phyloP scores from a whole-genome alignment of 2,797 vertebrate species.

The Lagodon rhomboides region DNA sequence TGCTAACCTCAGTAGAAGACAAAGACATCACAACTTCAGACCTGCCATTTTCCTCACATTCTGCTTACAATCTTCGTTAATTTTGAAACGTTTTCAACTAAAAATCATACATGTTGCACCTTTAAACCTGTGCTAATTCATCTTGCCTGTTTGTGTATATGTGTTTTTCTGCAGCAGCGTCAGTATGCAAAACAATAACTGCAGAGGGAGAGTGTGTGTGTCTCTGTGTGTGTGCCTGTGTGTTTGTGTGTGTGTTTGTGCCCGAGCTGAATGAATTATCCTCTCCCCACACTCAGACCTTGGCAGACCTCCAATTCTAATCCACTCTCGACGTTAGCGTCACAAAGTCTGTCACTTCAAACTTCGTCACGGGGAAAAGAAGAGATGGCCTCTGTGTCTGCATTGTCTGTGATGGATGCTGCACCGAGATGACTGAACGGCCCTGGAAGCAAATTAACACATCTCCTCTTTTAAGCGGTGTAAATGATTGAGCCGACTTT shows the following conservation, averaged over 20 bases:
- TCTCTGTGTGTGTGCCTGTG: slow-evolving; percentile 16
- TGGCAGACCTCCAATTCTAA: slow-evolving; percentile 57
- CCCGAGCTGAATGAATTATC: slow-evolving; percentile 64
- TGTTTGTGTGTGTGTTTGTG: slow-evolving; percentile 22
- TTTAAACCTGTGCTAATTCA: background rate
- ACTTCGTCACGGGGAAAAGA: slow-evolving; percentile 48
- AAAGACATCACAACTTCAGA: too few species aligned
- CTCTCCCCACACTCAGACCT: slow-evolving; percentile 54
- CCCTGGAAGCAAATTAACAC: slow-evolving; percentile 55
- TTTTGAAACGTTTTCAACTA: too few species aligned
- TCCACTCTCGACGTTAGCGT: slow-evolving; percentile 68
- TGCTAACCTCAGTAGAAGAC: too few species aligned
- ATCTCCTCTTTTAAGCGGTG: slow-evolving; percentile 28
- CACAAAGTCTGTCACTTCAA: slow-evolving; percentile 65
- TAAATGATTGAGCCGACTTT: slow-evolving; percentile 39
- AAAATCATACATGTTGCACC: too few species aligned
- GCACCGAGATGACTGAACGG: slow-evolving; percentile 56
- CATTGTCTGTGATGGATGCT: slow-evolving; percentile 36
- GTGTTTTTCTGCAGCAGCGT: slow-evolving; percentile 31
- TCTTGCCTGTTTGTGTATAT: background rate
- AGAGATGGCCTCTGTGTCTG: slow-evolving; percentile 36
- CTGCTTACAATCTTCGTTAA: too few species aligned
- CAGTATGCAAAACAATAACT: slow-evolving; percentile 44
- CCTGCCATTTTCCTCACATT: too few species aligned
- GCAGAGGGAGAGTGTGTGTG: slow-evolving; percentile 23